Evolutionary conservation across 2,113 vertebrate genomes (phyloP).

Genomic region (Rhabdomys dilectus): DNA sequence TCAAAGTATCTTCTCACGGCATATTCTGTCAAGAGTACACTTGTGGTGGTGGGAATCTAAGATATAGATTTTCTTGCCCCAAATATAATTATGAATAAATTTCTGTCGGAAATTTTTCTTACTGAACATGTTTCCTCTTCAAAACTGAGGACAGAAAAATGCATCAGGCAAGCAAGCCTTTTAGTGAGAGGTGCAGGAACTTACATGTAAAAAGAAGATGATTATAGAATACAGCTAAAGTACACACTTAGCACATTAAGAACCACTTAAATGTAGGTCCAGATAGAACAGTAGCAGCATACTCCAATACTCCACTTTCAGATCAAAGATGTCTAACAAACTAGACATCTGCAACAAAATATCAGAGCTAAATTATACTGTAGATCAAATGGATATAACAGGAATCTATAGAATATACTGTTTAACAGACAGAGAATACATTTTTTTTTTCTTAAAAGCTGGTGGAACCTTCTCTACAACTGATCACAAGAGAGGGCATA

Average conservation of each 20-base stretch:
- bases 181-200: not conserved
- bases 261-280: not conserved
- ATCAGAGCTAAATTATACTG: not conserved
- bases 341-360: not conserved
- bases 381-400: not conserved
- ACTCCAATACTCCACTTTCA: not conserved
- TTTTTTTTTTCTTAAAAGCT: not conserved
- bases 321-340: not conserved
- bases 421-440: not conserved
- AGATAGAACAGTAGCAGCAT: not conserved
- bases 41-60: not conserved
- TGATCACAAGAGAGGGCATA: not conserved
- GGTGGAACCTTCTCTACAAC: not conserved
- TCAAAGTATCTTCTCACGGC: slow-evolving; percentile 64
- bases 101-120: slow-evolving; percentile 21
- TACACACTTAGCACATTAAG: not conserved
- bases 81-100: not conserved
- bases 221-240: not conserved
- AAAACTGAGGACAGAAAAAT: slow-evolving; percentile 24
- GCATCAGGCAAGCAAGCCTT: not conserved
- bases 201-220: not conserved
- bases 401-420: not conserved
- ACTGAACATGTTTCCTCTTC: slow-evolving; percentile 14
- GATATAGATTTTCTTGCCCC: slow-evolving; percentile 40
- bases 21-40: slow-evolving; percentile 27